phyloP scores from a whole-genome alignment of 2,888 invertebrate species.

The Linnaemya vulpina region DNA sequence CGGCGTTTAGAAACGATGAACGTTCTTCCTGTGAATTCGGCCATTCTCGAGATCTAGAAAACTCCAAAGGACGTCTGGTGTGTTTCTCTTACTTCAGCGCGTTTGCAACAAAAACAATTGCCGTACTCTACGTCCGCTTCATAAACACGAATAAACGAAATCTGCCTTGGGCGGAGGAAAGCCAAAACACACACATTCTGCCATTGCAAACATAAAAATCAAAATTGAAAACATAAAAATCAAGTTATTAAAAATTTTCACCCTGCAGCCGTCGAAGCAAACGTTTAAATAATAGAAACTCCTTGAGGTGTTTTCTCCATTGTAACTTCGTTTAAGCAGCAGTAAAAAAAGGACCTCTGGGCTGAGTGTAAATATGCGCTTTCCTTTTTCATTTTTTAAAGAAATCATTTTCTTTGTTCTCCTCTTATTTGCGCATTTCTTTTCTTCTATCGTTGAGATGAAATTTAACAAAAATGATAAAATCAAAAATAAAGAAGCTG shows the following conservation, averaged over 20 bases:
- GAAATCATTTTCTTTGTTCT: slow-evolving; percentile 36
- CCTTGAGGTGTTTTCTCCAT: slow-evolving; percentile 14
- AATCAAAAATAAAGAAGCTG: neutral
- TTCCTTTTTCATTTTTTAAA: neutral
- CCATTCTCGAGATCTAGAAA: no score
- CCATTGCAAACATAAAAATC: neutral
- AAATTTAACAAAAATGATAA: slow-evolving; percentile 27
- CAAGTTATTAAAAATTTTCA: neutral
- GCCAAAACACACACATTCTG: neutral
- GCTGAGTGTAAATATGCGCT: neutral
- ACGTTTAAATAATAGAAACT: neutral
- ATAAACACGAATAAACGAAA: neutral
- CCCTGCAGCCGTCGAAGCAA: neutral
- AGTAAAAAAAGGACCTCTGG: neutral
- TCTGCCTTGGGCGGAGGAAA: neutral
- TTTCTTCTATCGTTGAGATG: slow-evolving; percentile 37
- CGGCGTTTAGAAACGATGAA: no score
- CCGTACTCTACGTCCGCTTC: neutral
- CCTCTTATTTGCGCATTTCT: neutral
- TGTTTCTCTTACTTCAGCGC: no score
- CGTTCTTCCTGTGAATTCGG: no score
- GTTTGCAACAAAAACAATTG: no score
- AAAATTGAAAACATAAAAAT: neutral
- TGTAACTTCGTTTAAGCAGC: neutral
- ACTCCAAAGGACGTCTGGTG: no score